These are phyloP conservation scores for Cettia cetti DNA, from an alignment of 2,113 vertebrate genomes.

Conservation along the genomic window DNA sequence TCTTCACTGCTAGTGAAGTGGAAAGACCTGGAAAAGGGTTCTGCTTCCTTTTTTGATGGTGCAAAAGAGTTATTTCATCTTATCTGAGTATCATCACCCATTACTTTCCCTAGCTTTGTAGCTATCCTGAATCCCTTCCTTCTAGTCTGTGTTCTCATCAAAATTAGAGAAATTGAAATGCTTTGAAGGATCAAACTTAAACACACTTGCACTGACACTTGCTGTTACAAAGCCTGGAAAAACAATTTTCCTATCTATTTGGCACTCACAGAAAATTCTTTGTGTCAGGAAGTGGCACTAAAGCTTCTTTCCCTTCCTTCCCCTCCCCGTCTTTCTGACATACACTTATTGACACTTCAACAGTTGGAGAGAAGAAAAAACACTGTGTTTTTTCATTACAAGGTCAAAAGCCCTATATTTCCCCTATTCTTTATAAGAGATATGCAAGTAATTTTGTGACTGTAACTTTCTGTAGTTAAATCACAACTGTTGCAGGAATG, in stretches of 20 bases:
- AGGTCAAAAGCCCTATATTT: background rate
- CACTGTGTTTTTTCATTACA: background rate
- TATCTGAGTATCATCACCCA: background rate
- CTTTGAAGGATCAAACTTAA: background rate
- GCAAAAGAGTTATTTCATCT: background rate
- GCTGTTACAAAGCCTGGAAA: background rate
- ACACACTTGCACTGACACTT: background rate
- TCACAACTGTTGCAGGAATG: background rate
- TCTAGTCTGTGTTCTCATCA: background rate
- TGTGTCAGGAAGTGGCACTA: background rate
- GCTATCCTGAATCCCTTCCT: background rate
- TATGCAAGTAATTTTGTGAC: background rate
- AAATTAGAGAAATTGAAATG: background rate
- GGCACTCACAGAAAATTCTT: background rate
- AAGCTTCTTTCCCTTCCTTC: background rate
- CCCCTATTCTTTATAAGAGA: background rate
- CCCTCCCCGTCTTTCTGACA: background rate
- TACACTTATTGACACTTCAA: background rate
- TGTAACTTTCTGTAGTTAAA: background rate
- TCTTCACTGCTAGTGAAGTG: background rate
- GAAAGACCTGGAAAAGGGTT: constrained; percentile 36
- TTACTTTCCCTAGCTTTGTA: background rate
- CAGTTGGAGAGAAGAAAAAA: background rate
- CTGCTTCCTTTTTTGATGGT: background rate
- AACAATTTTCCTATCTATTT: background rate